Conservation (phyloP, 2,797 vertebrate genomes). For the Pseudochirops corinnae region DNA sequence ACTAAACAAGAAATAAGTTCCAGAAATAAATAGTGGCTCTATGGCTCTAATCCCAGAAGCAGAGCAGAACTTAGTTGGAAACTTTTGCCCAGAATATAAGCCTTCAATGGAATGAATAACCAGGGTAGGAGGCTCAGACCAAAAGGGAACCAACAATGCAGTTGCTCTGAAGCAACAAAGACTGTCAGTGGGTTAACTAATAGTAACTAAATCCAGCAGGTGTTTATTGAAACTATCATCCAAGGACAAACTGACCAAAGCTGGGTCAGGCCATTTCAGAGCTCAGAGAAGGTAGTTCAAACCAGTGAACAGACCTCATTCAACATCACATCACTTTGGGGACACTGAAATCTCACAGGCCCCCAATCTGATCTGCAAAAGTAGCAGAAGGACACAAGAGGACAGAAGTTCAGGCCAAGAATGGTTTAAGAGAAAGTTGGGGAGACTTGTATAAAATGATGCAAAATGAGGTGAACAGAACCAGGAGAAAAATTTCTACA, state of each 20-base stretch:
- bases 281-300: background rate
- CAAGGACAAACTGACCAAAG: background rate
- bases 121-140: background rate
- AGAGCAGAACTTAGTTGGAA: background rate
- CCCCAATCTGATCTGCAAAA: background rate
- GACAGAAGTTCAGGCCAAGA: background rate
- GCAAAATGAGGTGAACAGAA: no score
- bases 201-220: background rate
- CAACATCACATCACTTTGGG: background rate
- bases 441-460: no score
- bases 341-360: background rate
- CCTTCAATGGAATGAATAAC: background rate
- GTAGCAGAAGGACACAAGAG: background rate
- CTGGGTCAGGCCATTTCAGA: background rate
- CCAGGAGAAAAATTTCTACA: background rate
- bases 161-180: background rate
- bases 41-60: background rate
- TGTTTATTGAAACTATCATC: background rate
- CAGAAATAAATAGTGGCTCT: background rate
- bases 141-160: background rate
- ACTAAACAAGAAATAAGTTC: background rate
- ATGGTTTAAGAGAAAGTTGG: background rate
- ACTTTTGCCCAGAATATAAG: background rate
- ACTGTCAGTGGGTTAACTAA: no score
- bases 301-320: background rate